phyloP scores from a whole-genome alignment of 2,888 invertebrate genomes.

The Eurois occulta region DNA sequence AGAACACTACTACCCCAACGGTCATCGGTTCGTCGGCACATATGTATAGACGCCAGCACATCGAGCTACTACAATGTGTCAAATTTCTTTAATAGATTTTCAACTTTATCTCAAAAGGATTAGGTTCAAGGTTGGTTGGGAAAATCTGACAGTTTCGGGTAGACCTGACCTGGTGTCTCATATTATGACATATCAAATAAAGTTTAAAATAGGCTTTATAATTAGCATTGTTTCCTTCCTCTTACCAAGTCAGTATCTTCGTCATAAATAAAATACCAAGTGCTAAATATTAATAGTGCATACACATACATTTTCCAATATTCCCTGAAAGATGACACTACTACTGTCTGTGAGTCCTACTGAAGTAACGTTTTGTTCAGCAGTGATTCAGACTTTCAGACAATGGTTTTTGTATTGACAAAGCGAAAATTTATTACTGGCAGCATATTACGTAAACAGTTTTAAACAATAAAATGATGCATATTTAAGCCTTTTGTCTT shows the following conservation, averaged over 20 bases:
- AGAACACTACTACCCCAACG: neutral
- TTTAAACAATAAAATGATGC: constrained; percentile 11
- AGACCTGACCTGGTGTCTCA: too few relatives aligned
- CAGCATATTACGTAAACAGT: constrained; percentile 23
- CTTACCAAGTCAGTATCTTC: neutral
- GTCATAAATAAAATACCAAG: neutral
- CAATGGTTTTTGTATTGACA: constrained; percentile 12
- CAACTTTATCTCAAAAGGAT: too few relatives aligned
- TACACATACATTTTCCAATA: neutral
- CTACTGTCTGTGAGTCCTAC: constrained; percentile 1
- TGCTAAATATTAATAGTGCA: constrained; percentile 1
- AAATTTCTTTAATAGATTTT: too few relatives aligned
- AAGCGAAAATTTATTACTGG: constrained; percentile 14
- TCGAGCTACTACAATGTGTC: too few relatives aligned
- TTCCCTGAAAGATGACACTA: constrained; percentile 15
- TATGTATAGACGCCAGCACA: too few relatives aligned
- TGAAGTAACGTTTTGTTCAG: constrained; percentile 26
- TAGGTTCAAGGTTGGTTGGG: too few relatives aligned
- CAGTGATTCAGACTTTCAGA: constrained; percentile 20
- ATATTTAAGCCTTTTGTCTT: constrained; percentile 7
- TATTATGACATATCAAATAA: neutral
- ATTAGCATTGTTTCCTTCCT: neutral
- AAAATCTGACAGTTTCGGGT: too few relatives aligned
- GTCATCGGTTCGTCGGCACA: neutral
- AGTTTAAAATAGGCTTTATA: neutral